Evolutionary conservation across 1,140 invertebrate genomes (phyloP).

Genomic region (Whitmania pigra): DNA sequence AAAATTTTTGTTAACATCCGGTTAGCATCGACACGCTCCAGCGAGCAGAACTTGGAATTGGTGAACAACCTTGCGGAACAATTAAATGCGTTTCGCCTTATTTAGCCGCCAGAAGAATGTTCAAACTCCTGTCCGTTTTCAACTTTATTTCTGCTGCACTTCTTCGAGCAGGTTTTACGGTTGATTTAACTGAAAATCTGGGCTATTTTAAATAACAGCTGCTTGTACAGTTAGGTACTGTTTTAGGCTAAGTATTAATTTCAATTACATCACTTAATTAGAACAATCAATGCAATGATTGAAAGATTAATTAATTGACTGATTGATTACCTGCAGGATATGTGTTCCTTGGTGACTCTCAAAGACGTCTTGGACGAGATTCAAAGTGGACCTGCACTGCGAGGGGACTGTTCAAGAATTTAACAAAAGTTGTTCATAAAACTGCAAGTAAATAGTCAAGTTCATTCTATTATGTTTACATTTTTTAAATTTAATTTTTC

Average conservation of each 20-base stretch:
- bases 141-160: too few species aligned
- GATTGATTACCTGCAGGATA: conserved; percentile 68
- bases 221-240: too few species aligned
- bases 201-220: background rate
- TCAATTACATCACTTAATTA: too few species aligned
- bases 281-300: too few species aligned
- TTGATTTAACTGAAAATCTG: background rate
- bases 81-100: conserved; percentile 14
- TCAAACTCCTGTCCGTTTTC: background rate
- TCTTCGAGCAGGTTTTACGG: background rate
- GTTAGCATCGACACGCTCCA: background rate
- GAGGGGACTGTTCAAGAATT: conserved; percentile 6
- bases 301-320: too few species aligned
- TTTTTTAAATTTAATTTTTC: background rate
- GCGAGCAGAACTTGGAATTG: background rate
- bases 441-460: too few species aligned
- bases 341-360: conserved; percentile 93
- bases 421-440: too few species aligned
- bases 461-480: too few species aligned
- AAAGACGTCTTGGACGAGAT: conserved; percentile 69
- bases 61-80: conserved; percentile 6
- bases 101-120: background rate
- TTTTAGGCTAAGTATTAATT: too few species aligned
- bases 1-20: too few species aligned
- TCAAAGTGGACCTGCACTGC: conserved; percentile 14